Evolutionary conservation across 64 coral and sea anemone genomes (phyloP).

Genomic region (Porites lutea): DNA sequence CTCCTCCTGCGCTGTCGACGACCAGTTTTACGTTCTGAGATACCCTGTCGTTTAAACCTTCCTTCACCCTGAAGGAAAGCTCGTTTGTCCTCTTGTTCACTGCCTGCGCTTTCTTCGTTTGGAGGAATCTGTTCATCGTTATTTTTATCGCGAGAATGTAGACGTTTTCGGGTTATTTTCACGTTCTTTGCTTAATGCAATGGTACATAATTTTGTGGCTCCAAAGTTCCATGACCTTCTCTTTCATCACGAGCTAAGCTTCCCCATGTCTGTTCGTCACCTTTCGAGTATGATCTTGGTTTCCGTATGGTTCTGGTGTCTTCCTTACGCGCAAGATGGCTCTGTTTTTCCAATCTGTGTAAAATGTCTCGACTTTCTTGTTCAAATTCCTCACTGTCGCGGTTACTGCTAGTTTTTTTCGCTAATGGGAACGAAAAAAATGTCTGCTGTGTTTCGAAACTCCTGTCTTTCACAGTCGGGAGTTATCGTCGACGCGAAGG

Average conservation of each 20-base stretch:
- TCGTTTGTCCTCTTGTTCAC: neutral
- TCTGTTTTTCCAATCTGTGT: neutral
- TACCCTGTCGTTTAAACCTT: neutral
- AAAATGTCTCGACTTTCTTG: neutral
- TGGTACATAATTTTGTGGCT: neutral
- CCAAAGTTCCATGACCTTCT: neutral
- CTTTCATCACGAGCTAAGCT: neutral
- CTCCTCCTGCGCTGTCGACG: neutral
- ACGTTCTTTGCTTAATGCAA: neutral
- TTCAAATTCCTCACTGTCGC: neutral
- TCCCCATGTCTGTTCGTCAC: neutral
- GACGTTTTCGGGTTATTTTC: neutral
- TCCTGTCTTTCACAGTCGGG: too few species aligned
- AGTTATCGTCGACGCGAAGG: too few species aligned
- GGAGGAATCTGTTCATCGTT: neutral
- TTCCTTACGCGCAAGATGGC: neutral
- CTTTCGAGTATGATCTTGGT: neutral
- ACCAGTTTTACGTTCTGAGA: neutral
- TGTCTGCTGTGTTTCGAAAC: too few species aligned
- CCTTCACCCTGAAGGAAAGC: neutral
- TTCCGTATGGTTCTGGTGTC: neutral
- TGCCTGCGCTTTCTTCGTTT: neutral
- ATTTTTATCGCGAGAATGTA: neutral
- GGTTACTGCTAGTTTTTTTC: neutral
- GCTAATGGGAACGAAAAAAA: too few species aligned